Percentiles rank a stretch among this genome's conserved stretches.
Evolutionary conservation across 2,797 vertebrate species (phyloP).

Genomic region (Enteromius mattozi): DNA sequence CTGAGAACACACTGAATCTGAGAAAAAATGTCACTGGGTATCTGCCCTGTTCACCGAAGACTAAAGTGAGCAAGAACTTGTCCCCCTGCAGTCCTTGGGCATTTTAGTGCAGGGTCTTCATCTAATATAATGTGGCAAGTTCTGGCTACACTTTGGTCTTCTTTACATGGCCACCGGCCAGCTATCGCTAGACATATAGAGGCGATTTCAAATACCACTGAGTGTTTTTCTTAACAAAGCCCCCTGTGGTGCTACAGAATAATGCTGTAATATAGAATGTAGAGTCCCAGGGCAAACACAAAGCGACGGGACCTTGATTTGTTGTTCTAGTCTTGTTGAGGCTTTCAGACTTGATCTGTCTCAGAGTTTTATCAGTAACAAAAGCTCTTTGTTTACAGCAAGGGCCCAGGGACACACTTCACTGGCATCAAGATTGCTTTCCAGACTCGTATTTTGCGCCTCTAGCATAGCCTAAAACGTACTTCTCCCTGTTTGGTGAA

Average conservation of each 20-base stretch:
- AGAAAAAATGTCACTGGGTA: constrained; percentile 62
- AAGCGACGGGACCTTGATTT: constrained; percentile 59
- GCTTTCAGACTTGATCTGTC: constrained; percentile 68
- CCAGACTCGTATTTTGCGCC: constrained; percentile 63
- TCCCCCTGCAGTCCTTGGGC: background rate
- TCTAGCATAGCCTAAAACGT: constrained; percentile 63
- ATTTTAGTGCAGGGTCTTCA: constrained; percentile 19
- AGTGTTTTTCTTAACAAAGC: background rate
- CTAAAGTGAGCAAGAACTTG: constrained; percentile 61
- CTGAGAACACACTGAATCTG: constrained; percentile 17
- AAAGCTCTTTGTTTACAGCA: constrained; percentile 66
- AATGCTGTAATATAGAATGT: constrained; percentile 59
- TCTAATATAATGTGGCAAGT: constrained; percentile 38
- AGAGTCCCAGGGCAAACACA: constrained; percentile 58
- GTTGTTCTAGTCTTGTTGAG: constrained; percentile 63
- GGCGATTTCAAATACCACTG: constrained; percentile 41
- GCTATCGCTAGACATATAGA: constrained; percentile 59
- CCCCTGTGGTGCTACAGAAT: constrained; percentile 43
- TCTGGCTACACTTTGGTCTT: constrained; percentile 52
- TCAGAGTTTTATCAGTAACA: constrained; percentile 61
- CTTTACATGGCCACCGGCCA: constrained; percentile 64
- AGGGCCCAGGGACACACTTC: constrained; percentile 66
- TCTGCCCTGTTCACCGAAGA: constrained; percentile 66
- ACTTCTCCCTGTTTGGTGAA: constrained; percentile 66
- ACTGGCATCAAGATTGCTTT: constrained; percentile 71